These are phyloP conservation scores for Cirrhinus molitorella DNA, from an alignment of 2,797 vertebrate genomes.

Conservation along the genomic window DNA sequence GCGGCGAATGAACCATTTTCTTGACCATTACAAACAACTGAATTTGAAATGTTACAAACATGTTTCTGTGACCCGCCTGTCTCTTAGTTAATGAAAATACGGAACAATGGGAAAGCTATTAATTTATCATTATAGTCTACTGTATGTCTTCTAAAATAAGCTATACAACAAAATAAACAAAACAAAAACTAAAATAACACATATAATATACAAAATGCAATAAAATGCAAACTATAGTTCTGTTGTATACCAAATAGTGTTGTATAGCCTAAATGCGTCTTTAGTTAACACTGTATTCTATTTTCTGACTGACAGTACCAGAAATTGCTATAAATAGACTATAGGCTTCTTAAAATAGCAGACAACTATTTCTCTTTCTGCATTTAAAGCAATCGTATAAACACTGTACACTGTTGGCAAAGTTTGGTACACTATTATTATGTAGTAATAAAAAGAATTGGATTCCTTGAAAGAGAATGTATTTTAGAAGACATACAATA, in stretches of 20 bases:
- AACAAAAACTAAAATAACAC: too few relatives aligned
- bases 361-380: not conserved
- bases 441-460: constrained; percentile 43
- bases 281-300: not conserved
- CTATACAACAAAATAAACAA: too few relatives aligned
- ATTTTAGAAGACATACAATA: constrained; percentile 66
- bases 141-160: too few relatives aligned
- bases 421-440: constrained; percentile 25
- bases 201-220: too few relatives aligned
- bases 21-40: constrained; percentile 77
- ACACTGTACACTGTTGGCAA: constrained; percentile 12
- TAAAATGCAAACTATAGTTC: too few relatives aligned
- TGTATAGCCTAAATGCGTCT: too few relatives aligned
- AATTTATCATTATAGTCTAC: too few relatives aligned
- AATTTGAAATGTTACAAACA: constrained; percentile 42
- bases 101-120: not conserved
- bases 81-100: not conserved
- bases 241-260: too few relatives aligned
- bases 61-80: constrained; percentile 30
- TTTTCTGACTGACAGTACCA: not conserved
- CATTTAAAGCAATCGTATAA: not conserved
- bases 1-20: constrained; percentile 65
- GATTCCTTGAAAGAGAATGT: constrained; percentile 61
- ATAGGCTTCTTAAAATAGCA: not conserved
- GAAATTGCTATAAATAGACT: not conserved